Base-by-base conservation (phyloP, 2,888 invertebrate genomes). In the Quadroppia sp. region DNA sequence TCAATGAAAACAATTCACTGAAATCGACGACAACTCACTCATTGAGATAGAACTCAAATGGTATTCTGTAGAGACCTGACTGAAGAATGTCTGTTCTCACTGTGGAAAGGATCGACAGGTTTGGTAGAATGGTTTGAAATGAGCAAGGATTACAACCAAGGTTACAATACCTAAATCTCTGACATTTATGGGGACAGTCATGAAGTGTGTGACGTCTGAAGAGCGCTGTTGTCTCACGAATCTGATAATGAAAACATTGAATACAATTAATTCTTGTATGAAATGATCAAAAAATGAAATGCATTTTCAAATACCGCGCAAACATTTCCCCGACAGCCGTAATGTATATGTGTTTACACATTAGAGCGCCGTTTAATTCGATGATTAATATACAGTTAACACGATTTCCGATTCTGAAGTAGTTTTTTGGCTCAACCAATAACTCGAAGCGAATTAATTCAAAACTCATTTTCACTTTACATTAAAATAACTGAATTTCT, bases 361-460 rank as follows among this genome's bases (percentile, higher is more conserved):
- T 61, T 4, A 61, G 25, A 61, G 11, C 32, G 17, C 61, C 61
- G 17, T 32, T 61, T 15, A 61, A 32, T 61, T 61, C 61, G n/a
- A 61, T 61, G n/a, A 61, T 61, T 30, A 61, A 23, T 4, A 61
- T 61, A 32, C 61, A 61, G 13, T 61, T 30, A 6, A 61, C 61
- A 13, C 61, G 30, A 30, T 61, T 23, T 17, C 61, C 61, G 4
- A 4, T 32, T 32, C 13, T 32, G 17, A 32, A 61, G n/a, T 32
- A 61, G 32, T 28, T 15, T 32, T n/a, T 30, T 28, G 61, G 32
- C 17, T 61, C 61, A 6, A 61, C 61, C n/a, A 30, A 32, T 32
- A 61, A 1, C 32, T 61, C 61, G 20, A 61, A 61, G 4, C 61
- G 11, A 15, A 2, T 32, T 32, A 61, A 3, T 15, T 61, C 30